Conservation (phyloP, 2,797 vertebrate genomes). For the Pyrocephalus nanus region DNA sequence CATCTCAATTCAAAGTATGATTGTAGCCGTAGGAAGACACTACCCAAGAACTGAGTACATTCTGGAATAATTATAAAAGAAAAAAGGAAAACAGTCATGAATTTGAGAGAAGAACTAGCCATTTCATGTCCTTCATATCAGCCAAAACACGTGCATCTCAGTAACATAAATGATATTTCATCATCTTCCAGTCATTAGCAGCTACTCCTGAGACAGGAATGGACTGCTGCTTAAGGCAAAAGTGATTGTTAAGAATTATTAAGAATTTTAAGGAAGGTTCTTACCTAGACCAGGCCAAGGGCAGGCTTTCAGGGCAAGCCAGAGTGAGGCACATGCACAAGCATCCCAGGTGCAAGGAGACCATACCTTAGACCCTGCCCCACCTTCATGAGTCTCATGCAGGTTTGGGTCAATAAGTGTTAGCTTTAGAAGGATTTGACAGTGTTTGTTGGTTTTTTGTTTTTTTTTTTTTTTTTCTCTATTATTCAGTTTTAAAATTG, state of each 20-base stretch:
- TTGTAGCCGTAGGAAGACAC: neutral
- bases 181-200: neutral
- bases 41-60: neutral
- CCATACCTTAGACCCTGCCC: accelerated
- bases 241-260: neutral
- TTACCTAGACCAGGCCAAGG: neutral
- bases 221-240: neutral
- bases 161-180: neutral
- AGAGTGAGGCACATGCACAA: neutral
- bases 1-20: neutral
- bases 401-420: neutral
- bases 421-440: neutral
- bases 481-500: neutral
- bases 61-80: neutral
- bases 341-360: neutral
- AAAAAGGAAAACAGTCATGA: neutral
- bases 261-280: neutral
- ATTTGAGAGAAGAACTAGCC: neutral
- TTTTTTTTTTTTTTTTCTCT: too few relatives aligned
- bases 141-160: neutral
- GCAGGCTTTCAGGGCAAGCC: neutral
- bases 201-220: neutral
- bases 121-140: neutral
- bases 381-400: neutral
- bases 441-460: neutral